Percentiles rank a stretch among this genome's conserved stretches.
Evolutionary conservation across 30 jellyfish, hydroid and myxozoan species (phyloP).

Genomic region (Sanderia malayensis): DNA sequence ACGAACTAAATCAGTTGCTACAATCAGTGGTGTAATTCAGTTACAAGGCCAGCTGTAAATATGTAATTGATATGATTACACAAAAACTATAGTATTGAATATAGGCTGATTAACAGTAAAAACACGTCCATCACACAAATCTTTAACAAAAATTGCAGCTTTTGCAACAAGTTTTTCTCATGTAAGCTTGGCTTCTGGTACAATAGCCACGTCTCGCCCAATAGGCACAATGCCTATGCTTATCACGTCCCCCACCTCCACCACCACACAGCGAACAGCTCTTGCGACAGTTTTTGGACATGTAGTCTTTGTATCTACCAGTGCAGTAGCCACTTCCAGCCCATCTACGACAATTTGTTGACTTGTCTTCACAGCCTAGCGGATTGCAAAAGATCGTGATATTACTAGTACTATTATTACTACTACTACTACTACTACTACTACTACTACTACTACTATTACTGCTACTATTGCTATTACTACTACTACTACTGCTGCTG

Average conservation of each 20-base stretch:
- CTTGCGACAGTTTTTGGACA: constrained; percentile 28
- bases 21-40: no score
- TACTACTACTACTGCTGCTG: not conserved
- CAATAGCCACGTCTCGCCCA: not conserved
- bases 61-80: no score
- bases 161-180: constrained; percentile 13
- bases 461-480: not conserved
- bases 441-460: not conserved
- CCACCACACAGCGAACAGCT: constrained; percentile 10
- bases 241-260: constrained; percentile 1
- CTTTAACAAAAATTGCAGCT: no score
- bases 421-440: not conserved
- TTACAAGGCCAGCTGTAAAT: no score
- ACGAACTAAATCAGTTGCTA: no score
- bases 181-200: not conserved
- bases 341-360: constrained; percentile 10
- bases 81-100: no score
- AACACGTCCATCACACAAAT: no score
- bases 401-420: not conserved
- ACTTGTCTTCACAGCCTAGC: constrained; percentile 13
- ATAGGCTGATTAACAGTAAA: no score
- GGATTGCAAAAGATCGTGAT: not conserved
- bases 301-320: constrained; percentile 10
- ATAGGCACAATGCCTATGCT: not conserved
- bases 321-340: constrained; percentile 24